Conservation (phyloP, 2,113 vertebrate genomes). For the Microcebus griseorufus region DNA sequence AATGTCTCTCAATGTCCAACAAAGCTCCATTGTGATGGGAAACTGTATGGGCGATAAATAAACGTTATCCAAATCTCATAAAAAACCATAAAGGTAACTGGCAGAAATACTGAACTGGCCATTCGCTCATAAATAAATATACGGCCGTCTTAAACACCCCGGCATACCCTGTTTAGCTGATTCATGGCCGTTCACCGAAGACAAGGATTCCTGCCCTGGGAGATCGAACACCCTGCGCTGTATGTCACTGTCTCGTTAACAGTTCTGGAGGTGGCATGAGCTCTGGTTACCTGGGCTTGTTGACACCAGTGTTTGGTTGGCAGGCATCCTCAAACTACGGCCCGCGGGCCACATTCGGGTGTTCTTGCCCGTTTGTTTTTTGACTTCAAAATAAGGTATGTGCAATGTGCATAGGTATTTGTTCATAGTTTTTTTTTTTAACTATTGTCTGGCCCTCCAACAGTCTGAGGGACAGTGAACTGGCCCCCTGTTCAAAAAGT, state of each 20-base stretch:
- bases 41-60: conserved; percentile 80
- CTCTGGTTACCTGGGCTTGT: conserved; percentile 47
- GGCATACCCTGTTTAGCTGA: conserved; percentile 77
- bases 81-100: conserved; percentile 81
- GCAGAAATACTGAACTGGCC: conserved; percentile 79
- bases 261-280: conserved; percentile 55
- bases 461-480: too few relatives aligned
- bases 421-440: too few relatives aligned
- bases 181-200: conserved; percentile 75
- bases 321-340: too few relatives aligned
- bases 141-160: conserved; percentile 68
- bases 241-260: conserved; percentile 79
- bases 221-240: conserved; percentile 70
- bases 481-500: too few relatives aligned
- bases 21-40: conserved; percentile 64
- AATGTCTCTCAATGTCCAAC: conserved; percentile 62
- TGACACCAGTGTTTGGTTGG: not conserved
- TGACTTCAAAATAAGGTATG: too few relatives aligned
- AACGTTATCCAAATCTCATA: conserved; percentile 79
- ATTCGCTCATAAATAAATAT: conserved; percentile 79
- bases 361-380: too few relatives aligned
- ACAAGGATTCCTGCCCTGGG: conserved; percentile 73
- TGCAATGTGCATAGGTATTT: too few relatives aligned
- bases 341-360: too few relatives aligned
- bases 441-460: too few relatives aligned